Evolutionary conservation across 1,140 invertebrate species (phyloP).

Genomic region (Drosophila neocordata): DNA sequence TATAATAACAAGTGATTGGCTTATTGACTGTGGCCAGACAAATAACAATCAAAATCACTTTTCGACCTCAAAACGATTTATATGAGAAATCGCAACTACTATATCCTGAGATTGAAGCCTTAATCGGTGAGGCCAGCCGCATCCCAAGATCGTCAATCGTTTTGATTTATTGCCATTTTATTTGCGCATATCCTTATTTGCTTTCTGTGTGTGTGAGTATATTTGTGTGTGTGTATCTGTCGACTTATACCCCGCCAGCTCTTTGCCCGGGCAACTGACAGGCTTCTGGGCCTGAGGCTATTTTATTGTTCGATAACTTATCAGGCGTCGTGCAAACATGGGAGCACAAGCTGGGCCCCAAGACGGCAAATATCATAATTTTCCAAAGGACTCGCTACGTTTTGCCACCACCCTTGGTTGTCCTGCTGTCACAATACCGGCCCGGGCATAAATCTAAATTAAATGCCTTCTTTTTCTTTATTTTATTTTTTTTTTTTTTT

Average conservation of each 20-base stretch:
- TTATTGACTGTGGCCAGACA: slow-evolving; percentile 40
- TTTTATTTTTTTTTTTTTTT: slow-evolving; percentile 24
- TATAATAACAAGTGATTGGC: neutral
- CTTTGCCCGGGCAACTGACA: slow-evolving; percentile 28
- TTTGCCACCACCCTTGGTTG: slow-evolving; percentile 21
- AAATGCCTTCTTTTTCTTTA: slow-evolving; percentile 52
- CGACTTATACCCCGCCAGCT: slow-evolving; percentile 39
- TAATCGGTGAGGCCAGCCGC: slow-evolving; percentile 71
- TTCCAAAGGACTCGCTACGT: slow-evolving; percentile 55
- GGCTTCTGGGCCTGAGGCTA: slow-evolving; percentile 48
- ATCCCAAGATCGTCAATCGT: slow-evolving; percentile 76
- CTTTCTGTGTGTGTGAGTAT: slow-evolving; percentile 11
- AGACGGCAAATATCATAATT: slow-evolving; percentile 70
- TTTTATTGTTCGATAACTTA: slow-evolving; percentile 79
- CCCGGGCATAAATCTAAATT: slow-evolving; percentile 78
- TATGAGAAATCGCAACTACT: slow-evolving; percentile 63
- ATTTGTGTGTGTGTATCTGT: slow-evolving; percentile 6
- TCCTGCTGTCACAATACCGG: slow-evolving; percentile 67
- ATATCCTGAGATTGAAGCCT: slow-evolving; percentile 40
- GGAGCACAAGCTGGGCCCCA: slow-evolving; percentile 2
- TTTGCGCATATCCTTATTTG: slow-evolving; percentile 80
- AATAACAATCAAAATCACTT: slow-evolving; percentile 81
- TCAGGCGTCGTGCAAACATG: slow-evolving; percentile 60
- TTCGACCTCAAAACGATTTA: slow-evolving; percentile 74
- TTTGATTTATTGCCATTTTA: slow-evolving; percentile 81